phyloP scores from a whole-genome alignment of 35 echinoderm and acorn worm species.

The Heliocidaris tuberculata region DNA sequence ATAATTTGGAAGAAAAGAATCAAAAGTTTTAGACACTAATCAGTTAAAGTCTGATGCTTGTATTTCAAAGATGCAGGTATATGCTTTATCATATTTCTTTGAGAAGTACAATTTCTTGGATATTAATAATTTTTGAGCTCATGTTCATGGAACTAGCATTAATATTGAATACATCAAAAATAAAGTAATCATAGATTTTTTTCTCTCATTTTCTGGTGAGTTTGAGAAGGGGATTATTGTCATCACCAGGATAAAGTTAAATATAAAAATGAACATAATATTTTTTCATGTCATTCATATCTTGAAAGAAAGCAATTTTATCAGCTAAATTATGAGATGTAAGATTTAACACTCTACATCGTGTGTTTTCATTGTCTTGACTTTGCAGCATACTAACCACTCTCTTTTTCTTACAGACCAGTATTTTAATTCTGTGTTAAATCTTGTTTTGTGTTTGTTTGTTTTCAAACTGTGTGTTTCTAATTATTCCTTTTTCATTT shows the following conservation, averaged over 20 bases:
- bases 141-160: not conserved
- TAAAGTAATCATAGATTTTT: too few species aligned
- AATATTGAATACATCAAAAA: not conserved
- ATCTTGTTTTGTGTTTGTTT: not conserved
- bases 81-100: too few species aligned
- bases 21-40: not conserved
- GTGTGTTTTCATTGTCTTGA: slow-evolving; percentile 16
- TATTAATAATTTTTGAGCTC: not conserved
- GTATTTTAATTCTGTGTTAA: not conserved
- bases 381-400: not conserved
- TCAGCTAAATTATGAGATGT: not conserved
- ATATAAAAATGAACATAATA: too few species aligned
- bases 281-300: not conserved
- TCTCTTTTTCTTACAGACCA: not conserved
- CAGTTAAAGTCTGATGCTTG: not conserved
- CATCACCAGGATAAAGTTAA: too few species aligned
- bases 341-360: not conserved
- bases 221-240: not conserved
- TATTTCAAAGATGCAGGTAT: not conserved
- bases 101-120: not conserved
- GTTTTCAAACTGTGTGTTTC: not conserved
- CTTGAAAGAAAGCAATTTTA: not conserved
- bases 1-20: not conserved
- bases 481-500: not conserved
- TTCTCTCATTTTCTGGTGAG: not conserved